Evolutionary conservation across 2,888 invertebrate genomes (phyloP), one percentile per base, ranked within the genome.

Genomic region (Seira ritae): DNA sequence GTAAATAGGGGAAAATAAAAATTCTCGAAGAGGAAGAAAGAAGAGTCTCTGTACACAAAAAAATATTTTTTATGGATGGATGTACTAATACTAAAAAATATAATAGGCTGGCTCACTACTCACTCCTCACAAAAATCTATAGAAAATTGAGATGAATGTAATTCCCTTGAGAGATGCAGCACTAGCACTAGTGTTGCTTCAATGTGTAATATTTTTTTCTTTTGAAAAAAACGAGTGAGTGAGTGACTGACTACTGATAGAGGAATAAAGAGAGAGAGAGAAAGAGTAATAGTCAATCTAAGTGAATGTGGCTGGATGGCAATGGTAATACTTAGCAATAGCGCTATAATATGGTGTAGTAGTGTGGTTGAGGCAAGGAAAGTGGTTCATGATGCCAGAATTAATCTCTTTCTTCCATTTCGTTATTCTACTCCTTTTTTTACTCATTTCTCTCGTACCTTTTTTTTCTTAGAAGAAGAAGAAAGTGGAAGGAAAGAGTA

Each of bases 351-450:
- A n/a, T n/a, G n/a, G n/a, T n/a, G n/a, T n/a, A n/a, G n/a, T n/a
- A n/a, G n/a, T n/a, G n/a, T n/a, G n/a, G n/a, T n/a, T n/a, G n/a
- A n/a, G n/a, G n/a, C n/a, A n/a, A n/a, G n/a, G n/a, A n/a, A n/a
- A 83, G 85, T 82, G 85, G 87, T 87, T 87, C 87, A 86, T 88
- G 88, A 87, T 87, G 88, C 87, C 81, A 82, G 85, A 87, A 86
- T 87, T 87, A 87, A 87, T 87, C 87, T 86, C 86, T 86, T 88
- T 87, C 86, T 87, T 86, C 84, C 82, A 85, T 88, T 88, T 85
- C 85, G 83, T 84, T 84, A 81, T 81, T 76, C 80, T n/a, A 71
- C 81, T 81, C 81, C n/a, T n/a, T n/a, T 76, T 75, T 80, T 80
- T 80, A 66, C 75, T 80, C 74, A 70, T 74, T 81, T 76, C 60